Evolutionary conservation across 2,888 invertebrate genomes (phyloP).

Genomic region (Cheilosia variabilis): DNA sequence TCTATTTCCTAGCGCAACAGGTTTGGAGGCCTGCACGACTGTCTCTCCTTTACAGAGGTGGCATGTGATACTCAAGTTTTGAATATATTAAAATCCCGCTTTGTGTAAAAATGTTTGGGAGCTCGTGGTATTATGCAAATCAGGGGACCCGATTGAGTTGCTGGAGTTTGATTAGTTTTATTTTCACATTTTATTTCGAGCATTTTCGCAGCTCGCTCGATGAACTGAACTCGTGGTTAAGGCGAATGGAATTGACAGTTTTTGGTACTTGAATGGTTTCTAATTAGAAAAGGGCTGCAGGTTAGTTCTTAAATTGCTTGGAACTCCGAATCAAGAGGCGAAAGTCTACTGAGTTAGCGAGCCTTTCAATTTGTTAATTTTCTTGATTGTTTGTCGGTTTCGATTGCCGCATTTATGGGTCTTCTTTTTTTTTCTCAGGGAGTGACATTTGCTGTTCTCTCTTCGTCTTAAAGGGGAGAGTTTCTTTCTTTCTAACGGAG

Average conservation of each 20-base stretch:
- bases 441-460: no score
- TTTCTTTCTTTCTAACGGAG: no score
- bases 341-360: background rate
- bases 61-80: conserved; percentile 42
- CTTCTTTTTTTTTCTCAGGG: no score
- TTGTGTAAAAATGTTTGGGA: conserved; percentile 25
- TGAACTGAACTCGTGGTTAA: background rate
- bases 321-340: no score
- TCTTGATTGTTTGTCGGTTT: no score
- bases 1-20: conserved; percentile 53
- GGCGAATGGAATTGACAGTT: conserved; percentile 22
- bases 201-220: no score
- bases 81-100: conserved; percentile 50
- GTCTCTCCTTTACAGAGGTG: conserved; percentile 20
- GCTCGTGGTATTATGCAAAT: conserved; percentile 51
- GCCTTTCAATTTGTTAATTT: background rate
- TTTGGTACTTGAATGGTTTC: background rate
- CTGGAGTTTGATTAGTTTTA: conserved; percentile 13
- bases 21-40: conserved; percentile 37
- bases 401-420: no score
- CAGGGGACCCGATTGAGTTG: conserved; percentile 20
- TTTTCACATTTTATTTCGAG: background rate
- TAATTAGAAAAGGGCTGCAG: background rate
- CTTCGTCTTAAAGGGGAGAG: no score
- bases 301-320: conserved; percentile 23